Evolutionary conservation across 2,797 vertebrate genomes (phyloP), one percentile per base, ranked within the genome.

Genomic region (Crax fasciolata): DNA sequence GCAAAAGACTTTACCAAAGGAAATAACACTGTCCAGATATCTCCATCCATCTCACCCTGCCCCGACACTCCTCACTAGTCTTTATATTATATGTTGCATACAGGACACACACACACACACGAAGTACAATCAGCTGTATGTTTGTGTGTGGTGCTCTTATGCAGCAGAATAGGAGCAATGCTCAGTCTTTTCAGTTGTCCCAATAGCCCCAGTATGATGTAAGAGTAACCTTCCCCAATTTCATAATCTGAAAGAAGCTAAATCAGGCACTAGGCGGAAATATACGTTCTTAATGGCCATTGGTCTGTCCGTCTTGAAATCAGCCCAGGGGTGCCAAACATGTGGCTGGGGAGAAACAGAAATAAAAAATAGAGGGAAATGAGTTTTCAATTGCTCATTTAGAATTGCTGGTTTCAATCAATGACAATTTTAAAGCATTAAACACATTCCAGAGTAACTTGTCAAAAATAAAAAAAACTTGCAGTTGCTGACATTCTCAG

Each of bases 361-460:
- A 96, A 92, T 90, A 77, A 95, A 90, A 96, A 94, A 89, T 44
- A 87, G 65, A 91, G 44, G 38, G 39, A 92, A 92, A 97, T 96
- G 94, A 84, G 78, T 96, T 97, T 97, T 96, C 96, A 97, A 91
- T 96, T 93, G 63, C 75, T 98, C 94, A 93, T 97, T 98, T 97
- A 95, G 92, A 97, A 96, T 97, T 92, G 91, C 92, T 96, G 84
- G 90, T 97, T 98, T 98, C 97, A 97, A 97, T 98, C 97, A 98
- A 98, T 98, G 97, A 97, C 97, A 98, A 98, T 98, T 98, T 96
- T 87, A 96, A 96, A 84, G 90, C 93, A 97, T 97, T 97, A 97
- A 98, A 97, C 90, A 94, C 89, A 93, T 97, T 97, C 84, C 75
- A 41, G 78, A 96, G 87, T 94, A 94, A 97, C 95, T 91, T 95